Percentiles rank a stretch among this genome's conserved stretches.
phyloP scores from a whole-genome alignment of 2,113 vertebrate genomes.

The Sinocyclocheilus anophthalmus region DNA sequence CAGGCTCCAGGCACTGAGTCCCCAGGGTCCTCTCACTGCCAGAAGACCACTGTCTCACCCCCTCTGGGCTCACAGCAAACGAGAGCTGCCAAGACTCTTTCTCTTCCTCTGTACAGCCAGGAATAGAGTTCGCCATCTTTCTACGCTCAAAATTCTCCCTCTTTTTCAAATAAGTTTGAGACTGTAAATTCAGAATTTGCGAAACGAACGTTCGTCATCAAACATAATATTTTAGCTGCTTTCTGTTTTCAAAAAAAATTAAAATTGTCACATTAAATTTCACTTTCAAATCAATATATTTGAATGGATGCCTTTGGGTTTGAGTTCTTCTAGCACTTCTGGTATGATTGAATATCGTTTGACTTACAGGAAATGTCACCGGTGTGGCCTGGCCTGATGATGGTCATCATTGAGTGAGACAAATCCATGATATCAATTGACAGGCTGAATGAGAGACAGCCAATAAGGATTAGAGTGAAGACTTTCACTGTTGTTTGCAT shows the following conservation, averaged over 20 bases:
- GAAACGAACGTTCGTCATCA: background rate
- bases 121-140: background rate
- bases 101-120: slow-evolving; percentile 35
- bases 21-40: slow-evolving; percentile 71
- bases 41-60: slow-evolving; percentile 19
- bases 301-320: background rate
- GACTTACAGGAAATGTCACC: background rate
- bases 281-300: background rate
- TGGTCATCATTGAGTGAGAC: slow-evolving; percentile 69
- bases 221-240: too few species aligned
- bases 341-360: background rate
- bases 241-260: too few species aligned
- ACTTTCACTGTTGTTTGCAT: slow-evolving; percentile 66
- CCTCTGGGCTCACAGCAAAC: slow-evolving; percentile 7
- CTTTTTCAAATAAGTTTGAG: background rate
- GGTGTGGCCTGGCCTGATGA: slow-evolving; percentile 63
- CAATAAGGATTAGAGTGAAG: slow-evolving; percentile 79
- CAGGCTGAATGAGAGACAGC: slow-evolving; percentile 75
- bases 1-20: slow-evolving; percentile 66
- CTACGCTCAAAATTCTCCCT: background rate
- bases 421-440: slow-evolving; percentile 78
- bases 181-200: background rate
- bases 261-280: background rate
- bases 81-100: slow-evolving; percentile 32
- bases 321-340: slow-evolving; percentile 5